phyloP scores from a whole-genome alignment of 1,140 invertebrate species.

The Hypothenemus hampei region DNA sequence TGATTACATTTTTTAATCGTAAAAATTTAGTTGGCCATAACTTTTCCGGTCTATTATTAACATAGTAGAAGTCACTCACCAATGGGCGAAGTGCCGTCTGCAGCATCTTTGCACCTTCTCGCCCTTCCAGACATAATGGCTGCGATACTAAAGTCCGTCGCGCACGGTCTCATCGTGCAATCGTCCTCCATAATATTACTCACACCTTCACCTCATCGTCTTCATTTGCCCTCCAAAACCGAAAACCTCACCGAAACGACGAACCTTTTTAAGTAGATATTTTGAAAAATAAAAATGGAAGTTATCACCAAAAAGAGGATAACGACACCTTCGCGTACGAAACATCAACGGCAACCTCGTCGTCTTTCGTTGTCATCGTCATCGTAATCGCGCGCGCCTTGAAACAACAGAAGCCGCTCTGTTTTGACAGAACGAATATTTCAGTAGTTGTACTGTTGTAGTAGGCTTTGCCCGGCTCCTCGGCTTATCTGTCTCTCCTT shows the following conservation, averaged over 20 bases:
- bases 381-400: constrained; percentile 17
- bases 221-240: background rate
- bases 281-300: too few species aligned
- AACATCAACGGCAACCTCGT: too few species aligned
- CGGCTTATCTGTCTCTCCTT: constrained; percentile 44
- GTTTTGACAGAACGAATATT: constrained; percentile 47
- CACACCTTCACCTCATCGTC: constrained; percentile 4
- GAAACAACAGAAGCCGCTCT: constrained; percentile 40
- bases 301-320: too few species aligned
- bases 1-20: too few species aligned
- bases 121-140: constrained; percentile 74
- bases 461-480: constrained; percentile 38
- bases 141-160: constrained; percentile 83
- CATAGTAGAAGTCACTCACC: too few species aligned
- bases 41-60: too few species aligned
- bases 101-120: constrained; percentile 43
- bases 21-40: too few species aligned
- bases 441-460: constrained; percentile 40
- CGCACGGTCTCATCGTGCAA: constrained; percentile 59
- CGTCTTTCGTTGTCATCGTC: too few species aligned
- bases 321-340: too few species aligned
- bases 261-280: too few species aligned
- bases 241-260: too few species aligned
- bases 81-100: constrained; percentile 40
- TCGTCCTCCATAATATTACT: constrained; percentile 50